These are phyloP conservation scores for Drosophila persimilis DNA, from an alignment of 1,140 invertebrate species.

Conservation along the genomic window DNA sequence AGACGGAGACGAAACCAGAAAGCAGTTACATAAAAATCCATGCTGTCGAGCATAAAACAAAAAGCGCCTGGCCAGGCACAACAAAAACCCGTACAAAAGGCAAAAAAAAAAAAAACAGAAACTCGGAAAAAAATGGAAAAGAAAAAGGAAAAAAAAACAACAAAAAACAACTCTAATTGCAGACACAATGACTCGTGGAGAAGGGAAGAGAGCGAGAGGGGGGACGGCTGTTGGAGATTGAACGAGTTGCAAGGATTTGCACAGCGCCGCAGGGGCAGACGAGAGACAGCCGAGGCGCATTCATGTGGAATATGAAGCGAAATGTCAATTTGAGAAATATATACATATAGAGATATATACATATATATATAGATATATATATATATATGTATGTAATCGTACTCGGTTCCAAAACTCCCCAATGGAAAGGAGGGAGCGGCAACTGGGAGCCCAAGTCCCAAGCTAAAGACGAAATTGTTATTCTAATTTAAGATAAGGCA, in stretches of 20 bases:
- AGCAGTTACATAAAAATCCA: conserved; percentile 79
- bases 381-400: conserved; percentile 13
- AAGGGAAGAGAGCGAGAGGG: conserved; percentile 20
- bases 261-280: conserved; percentile 67
- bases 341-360: conserved; percentile 36
- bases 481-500: conserved; percentile 78
- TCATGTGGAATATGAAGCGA: conserved; percentile 81
- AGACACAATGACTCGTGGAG: conserved; percentile 73
- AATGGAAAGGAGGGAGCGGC: conserved; percentile 15
- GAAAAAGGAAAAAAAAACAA: conserved; percentile 60
- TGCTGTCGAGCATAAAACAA: conserved; percentile 78
- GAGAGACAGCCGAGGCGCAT: conserved; percentile 71
- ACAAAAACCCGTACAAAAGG: conserved; percentile 49
- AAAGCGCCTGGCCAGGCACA: conserved; percentile 71
- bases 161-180: conserved; percentile 80
- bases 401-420: not conserved
- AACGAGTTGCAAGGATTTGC: conserved; percentile 80
- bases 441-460: conserved; percentile 10
- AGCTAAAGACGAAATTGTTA: conserved; percentile 72
- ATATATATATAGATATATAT: conserved; percentile 23
- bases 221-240: conserved; percentile 54
- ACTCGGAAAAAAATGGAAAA: conserved; percentile 33
- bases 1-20: conserved; percentile 67
- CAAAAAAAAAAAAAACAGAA: conserved; percentile 43
- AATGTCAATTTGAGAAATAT: conserved; percentile 74